Base-by-base conservation (phyloP, 2,888 invertebrate genomes). In the Diarsia mendica region DNA sequence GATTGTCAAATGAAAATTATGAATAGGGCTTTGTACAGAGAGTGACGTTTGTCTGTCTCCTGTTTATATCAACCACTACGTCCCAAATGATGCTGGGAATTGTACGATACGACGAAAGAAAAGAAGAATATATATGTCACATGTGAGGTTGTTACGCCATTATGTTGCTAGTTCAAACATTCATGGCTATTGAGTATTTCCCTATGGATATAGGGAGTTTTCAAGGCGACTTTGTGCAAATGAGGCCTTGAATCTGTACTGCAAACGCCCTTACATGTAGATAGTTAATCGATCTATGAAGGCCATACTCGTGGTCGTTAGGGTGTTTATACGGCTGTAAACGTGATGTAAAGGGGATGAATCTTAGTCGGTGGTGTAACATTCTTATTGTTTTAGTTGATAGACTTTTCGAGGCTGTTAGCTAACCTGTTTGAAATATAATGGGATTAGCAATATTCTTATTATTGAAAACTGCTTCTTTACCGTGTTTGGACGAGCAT, bases 191-290 rank as follows among this genome's bases (percentile, higher is more conserved):
- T 49, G 18, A n/a, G 15, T 9, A 65, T 48, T 55, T 61, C n/a
- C 15, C 20, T 69, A 28, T 49, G 15, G 53, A n/a, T 48, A 23
- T 39, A 10, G 23, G 33, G 53, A 53, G 33, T 75, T 75, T 13
- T 39, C 51, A n/a, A 51, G 39, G 64, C 61, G 11, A 65, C 58
- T 67, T 65, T 48, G 23, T 55, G 70, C 48, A 49, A 78, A 67
- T 79, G 46, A 49, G 60, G 9, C 76, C 63, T 83, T 76, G 71
- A 60, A 65, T 33, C 67, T 67, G 20, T 60, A 33, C 28, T 76
- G 72, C 72, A 67, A 49, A 64, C 53, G 44, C 51, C 51, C 61
- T 70, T 58, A 68, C 72, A 53, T 49, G 18, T 83, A 46, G 6
- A 39, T 55, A 48, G 75, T n/a, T 20, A 55, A 44, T 20, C 53